Conservation (phyloP, 1,140 invertebrate genomes). For the Whitmania pigra region DNA sequence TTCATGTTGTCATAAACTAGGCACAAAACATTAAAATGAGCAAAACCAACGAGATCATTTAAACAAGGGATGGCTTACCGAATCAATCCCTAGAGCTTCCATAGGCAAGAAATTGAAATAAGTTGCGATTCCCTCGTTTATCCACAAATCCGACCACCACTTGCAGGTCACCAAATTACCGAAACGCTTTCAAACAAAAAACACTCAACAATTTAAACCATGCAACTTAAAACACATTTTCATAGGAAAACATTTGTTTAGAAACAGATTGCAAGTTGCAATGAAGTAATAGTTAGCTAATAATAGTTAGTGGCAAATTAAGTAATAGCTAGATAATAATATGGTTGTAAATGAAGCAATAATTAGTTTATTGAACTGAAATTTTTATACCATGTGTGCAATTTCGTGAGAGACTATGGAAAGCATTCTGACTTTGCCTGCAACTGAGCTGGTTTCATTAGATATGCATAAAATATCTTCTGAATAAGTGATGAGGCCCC, state of each 20-base stretch:
- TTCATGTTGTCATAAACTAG: too few species aligned
- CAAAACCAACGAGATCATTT: too few species aligned
- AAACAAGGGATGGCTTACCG: neutral
- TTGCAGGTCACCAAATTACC: constrained; percentile 25
- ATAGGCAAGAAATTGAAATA: constrained; percentile 3
- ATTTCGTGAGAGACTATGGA: constrained; percentile 18
- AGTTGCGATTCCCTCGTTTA: constrained; percentile 18
- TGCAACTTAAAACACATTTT: too few species aligned
- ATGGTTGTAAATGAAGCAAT: neutral
- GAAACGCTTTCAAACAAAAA: constrained; percentile 20
- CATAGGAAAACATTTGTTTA: too few species aligned
- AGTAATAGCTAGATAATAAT: neutral
- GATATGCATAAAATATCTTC: constrained; percentile 4
- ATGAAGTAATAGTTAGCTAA: too few species aligned
- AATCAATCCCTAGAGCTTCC: neutral
- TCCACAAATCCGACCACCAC: constrained; percentile 20
- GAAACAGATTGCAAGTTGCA: neutral
- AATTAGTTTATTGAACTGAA: neutral
- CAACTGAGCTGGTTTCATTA: neutral
- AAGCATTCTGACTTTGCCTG: constrained; percentile 4
- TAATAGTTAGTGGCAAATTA: neutral
- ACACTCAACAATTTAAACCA: too few species aligned
- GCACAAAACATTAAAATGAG: too few species aligned
- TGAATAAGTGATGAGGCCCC: constrained; percentile 19
- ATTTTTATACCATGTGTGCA: constrained; percentile 16